These are phyloP conservation scores for Dasyornis broadbenti DNA, from an alignment of 2,113 vertebrate genomes.

Conservation along the genomic window DNA sequence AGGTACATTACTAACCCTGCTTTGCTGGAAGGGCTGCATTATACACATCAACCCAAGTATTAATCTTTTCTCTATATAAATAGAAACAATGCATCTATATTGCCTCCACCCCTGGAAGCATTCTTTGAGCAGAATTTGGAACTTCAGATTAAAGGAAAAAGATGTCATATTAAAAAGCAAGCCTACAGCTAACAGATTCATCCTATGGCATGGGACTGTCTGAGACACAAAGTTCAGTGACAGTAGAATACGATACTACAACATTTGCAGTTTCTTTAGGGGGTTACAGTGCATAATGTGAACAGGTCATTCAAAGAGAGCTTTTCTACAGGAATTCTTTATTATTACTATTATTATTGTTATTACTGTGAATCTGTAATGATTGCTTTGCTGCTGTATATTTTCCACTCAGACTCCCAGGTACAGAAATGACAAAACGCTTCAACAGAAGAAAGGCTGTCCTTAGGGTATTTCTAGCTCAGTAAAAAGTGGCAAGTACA, in stretches of 20 bases:
- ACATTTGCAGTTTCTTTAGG: not conserved
- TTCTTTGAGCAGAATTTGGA: not conserved
- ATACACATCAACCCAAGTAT: not conserved
- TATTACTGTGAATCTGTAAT: not conserved
- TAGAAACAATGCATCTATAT: not conserved
- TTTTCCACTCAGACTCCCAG: not conserved
- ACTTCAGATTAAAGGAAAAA: constrained; percentile 10
- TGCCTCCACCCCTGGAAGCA: not conserved
- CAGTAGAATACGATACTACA: not conserved
- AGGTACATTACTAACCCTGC: not conserved
- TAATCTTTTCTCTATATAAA: not conserved
- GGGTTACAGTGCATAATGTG: not conserved
- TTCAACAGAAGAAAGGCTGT: not conserved
- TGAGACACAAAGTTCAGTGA: not conserved
- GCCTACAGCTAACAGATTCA: not conserved
- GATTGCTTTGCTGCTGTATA: not conserved
- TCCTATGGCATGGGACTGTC: not conserved
- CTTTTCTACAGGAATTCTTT: not conserved
- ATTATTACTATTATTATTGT: not conserved
- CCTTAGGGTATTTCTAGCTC: constrained; percentile 21
- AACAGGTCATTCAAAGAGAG: not conserved
- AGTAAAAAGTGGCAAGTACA: not conserved
- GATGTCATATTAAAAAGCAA: not conserved
- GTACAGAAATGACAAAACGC: not conserved
- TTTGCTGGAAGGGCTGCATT: constrained; percentile 2